Evolutionary conservation across 2,113 vertebrate genomes (phyloP).

Genomic region (Oophaga pumilio): DNA sequence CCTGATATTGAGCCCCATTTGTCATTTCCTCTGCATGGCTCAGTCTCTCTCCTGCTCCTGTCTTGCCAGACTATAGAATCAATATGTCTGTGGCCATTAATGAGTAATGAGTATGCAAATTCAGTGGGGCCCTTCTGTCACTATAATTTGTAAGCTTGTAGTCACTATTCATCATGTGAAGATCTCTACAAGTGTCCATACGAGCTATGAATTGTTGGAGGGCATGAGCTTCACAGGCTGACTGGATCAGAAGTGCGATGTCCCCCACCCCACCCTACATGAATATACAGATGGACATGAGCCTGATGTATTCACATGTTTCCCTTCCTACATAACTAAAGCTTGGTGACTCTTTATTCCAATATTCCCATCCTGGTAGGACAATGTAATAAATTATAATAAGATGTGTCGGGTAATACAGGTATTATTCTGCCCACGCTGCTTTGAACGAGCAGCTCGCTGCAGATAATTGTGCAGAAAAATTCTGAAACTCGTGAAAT

Average conservation of each 20-base stretch:
- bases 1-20: neutral
- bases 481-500: neutral
- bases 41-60: neutral
- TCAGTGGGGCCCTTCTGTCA: neutral
- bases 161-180: neutral
- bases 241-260: neutral
- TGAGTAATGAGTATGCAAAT: neutral
- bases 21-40: neutral
- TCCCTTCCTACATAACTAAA: neutral
- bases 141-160: neutral
- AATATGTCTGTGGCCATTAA: neutral
- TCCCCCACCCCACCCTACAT: neutral
- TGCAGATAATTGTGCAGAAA: neutral
- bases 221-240: neutral
- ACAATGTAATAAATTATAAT: neutral
- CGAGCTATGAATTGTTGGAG: neutral
- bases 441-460: neutral
- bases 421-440: neutral
- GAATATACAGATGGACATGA: neutral
- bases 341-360: neutral
- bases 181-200: neutral
- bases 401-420: neutral
- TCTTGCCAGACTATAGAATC: neutral
- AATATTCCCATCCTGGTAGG: neutral
- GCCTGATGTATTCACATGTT: neutral